Base-by-base conservation (phyloP, 2,113 vertebrate species). In the Myxocyprinus asiaticus region DNA sequence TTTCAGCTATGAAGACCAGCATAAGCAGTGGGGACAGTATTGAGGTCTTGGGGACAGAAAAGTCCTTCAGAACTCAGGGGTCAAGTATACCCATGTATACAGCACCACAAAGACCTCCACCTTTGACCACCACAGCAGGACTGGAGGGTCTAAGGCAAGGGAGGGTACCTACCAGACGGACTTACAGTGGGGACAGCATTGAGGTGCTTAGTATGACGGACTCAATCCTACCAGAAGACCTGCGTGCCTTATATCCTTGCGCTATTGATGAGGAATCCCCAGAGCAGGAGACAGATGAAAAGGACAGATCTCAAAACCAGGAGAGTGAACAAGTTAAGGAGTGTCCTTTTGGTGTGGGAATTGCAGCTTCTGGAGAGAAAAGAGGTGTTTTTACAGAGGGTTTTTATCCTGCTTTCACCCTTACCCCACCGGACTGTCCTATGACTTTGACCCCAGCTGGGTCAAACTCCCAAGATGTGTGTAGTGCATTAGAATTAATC, bases 1-100 rank as follows among this genome's bases (percentile, higher is more conserved):
- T 93, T 3, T 90, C 92, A 9, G 82, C 84, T 9, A 92, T 96
- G 88, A 95, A 95, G 65, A 96, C 94, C 61, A 99, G 98, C 4
- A 74, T 96, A 84, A 98, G 96, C 45, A 98, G 98, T 0, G 92
- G 94, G 0, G 98, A 99, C 87, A 99, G 98, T 90, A 99, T 99
- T 0, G 97, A 99, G 86, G 95, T 99, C 45, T 91, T 99, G 0
- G 94, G 94, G 3, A 98, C 96, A 0, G 98, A 99, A 89, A 96
- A 93, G 75, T 94, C 95, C 0, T 89, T 92, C 0, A 82, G 88
- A 0, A 83, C 91, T 0, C 89, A 92, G 80, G 78, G 69, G 17
- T 53, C 74, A 47, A 42, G 89, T 6, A 77, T 75, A 0, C 84
- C 88, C 0, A 86, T 89, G 0, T 93, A 94, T 73, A 86, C 87